Percentiles rank a stretch among this genome's conserved stretches.
These are phyloP conservation scores for Miltochrista miniata DNA, from an alignment of 2,888 invertebrate genomes.

Conservation along the genomic window DNA sequence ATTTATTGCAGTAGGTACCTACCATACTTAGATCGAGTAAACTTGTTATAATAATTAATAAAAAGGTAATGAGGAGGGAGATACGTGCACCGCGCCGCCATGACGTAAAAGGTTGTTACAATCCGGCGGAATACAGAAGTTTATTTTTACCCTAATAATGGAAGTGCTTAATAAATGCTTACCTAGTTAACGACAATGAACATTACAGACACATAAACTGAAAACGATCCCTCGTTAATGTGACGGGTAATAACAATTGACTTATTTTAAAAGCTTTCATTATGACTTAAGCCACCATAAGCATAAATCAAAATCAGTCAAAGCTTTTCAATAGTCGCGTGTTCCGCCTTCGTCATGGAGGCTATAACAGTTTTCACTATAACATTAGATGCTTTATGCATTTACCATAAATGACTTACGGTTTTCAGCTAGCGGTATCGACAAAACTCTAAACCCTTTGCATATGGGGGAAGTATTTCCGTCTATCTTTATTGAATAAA, in stretches of 20 bases:
- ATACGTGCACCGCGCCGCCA: too few relatives aligned
- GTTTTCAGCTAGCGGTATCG: conserved; percentile 59
- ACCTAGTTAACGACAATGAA: too few relatives aligned
- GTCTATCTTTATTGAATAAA: conserved; percentile 50
- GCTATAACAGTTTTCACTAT: conserved; percentile 31
- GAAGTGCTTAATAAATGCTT: conserved; percentile 9
- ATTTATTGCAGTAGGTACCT: too few relatives aligned
- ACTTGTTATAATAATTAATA: too few relatives aligned
- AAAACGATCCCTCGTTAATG: conserved; percentile 20
- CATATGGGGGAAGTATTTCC: conserved; percentile 59
- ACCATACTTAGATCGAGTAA: too few relatives aligned
- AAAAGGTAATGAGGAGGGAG: too few relatives aligned
- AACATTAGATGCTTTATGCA: conserved; percentile 29
- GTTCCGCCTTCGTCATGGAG: conserved; percentile 17
- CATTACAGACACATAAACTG: conserved; percentile 25
- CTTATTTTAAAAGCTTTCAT: conserved; percentile 17
- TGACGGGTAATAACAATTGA: conserved; percentile 19
- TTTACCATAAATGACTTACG: conserved; percentile 44
- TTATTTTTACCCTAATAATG: conserved; percentile 25
- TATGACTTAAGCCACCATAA: conserved; percentile 5
- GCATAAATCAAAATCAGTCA: conserved; percentile 22
- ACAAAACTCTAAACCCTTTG: conserved; percentile 74
- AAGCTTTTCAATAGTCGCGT: conserved; percentile 28
- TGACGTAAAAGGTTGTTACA: too few relatives aligned
- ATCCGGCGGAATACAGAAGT: too few relatives aligned